A percentile compares a stretch with the other conserved stretches of the same genome.
phyloP scores from a whole-genome alignment of 2,797 vertebrate species.

The Ispidina picta region DNA sequence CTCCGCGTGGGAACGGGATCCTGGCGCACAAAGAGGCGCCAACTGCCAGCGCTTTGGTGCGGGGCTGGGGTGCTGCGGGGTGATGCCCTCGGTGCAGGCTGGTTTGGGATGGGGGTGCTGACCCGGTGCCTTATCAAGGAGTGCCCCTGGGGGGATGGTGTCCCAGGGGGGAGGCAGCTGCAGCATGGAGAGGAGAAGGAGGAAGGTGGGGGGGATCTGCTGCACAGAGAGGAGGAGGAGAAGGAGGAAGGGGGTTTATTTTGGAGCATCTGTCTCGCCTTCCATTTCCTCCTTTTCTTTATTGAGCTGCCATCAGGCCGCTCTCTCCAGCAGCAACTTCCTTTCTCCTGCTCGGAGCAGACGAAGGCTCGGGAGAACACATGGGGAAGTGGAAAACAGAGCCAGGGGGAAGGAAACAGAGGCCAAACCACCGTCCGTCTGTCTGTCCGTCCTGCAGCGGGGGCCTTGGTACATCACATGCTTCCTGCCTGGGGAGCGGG shows the following conservation, averaged over 20 bases:
- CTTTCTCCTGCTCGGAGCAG: slow-evolving; percentile 21
- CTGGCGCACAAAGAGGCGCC: rapidly evolving
- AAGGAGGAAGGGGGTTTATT: background rate
- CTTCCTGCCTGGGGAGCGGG: background rate
- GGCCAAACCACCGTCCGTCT: background rate
- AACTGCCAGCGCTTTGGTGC: rapidly evolving
- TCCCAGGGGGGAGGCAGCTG: background rate
- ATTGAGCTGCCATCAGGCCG: background rate
- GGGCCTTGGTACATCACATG: background rate
- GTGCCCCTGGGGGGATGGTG: rapidly evolving
- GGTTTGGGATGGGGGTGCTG: background rate
- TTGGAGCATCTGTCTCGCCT: slow-evolving; percentile 41
- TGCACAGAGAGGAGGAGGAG: background rate
- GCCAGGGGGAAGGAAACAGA: background rate
- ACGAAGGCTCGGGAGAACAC: background rate
- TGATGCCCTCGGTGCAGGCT: no score
- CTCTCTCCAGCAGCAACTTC: slow-evolving; percentile 37
- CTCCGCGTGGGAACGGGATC: background rate
- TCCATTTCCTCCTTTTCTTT: slow-evolving; percentile 65
- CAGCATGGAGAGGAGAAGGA: background rate
- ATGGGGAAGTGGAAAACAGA: slow-evolving; percentile 35
- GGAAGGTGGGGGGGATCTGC: background rate
- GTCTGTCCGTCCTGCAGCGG: background rate
- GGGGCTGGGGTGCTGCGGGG: background rate
- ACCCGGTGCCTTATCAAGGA: rapidly evolving